Conservation (phyloP, 2,888 invertebrate species). For the Lampropteryx suffumata region DNA sequence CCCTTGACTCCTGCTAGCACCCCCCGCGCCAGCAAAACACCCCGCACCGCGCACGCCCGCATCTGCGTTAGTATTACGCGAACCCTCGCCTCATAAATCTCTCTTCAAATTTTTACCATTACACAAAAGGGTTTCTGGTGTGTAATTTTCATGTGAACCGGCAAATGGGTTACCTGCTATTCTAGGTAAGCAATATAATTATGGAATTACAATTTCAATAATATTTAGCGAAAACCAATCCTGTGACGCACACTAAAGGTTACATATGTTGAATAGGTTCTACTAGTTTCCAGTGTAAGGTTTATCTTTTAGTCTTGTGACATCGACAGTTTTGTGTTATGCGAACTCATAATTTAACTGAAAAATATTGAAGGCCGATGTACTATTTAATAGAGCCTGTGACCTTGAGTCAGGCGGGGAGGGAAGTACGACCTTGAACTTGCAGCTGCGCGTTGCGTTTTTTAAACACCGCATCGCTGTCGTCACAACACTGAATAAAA, state of each 20-base stretch:
- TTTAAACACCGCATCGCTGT: not conserved
- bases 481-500: not conserved
- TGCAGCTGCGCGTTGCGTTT: constrained; percentile 30
- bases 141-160: not conserved
- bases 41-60: constrained; percentile 36
- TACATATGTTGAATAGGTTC: too few species aligned
- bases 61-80: constrained; percentile 30
- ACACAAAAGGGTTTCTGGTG: not conserved
- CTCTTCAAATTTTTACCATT: not conserved
- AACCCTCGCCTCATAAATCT: constrained; percentile 13
- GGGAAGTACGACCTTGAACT: not conserved
- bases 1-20: constrained; percentile 61
- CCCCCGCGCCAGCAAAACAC: constrained; percentile 44
- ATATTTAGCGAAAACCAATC: not conserved
- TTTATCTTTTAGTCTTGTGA: too few species aligned
- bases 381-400: not conserved
- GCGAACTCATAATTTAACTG: too few species aligned
- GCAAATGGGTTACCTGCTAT: not conserved
- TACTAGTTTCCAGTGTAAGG: not conserved
- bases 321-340: not conserved
- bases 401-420: constrained; percentile 8
- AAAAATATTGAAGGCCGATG: too few species aligned
- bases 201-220: too few species aligned
- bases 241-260: too few species aligned
- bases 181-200: not conserved